Base-by-base conservation (phyloP, 2,888 invertebrate genomes). In the Agonopterix arenella region DNA sequence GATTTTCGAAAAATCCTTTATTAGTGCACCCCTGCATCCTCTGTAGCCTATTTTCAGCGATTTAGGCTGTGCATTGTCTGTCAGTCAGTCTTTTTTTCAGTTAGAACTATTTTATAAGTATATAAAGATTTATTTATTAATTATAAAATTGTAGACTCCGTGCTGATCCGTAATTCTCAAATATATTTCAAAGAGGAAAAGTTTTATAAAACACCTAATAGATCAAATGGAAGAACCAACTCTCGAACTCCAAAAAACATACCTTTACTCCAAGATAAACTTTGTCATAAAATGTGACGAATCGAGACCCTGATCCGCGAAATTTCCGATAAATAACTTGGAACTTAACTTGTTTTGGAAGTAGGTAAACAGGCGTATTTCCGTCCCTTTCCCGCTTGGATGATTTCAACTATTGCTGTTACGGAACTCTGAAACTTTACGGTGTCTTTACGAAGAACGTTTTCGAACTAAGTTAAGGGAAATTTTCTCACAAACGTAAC, bases 321-420 rank as follows among this genome's bases (percentile, higher is more conserved):
- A 47, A 41, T 41, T 47, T 41, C 47, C 18, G 13, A 40, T 40
- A 47, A 47, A 28, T 47, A 28, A 11, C 11, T 41, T 10, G 18
- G 13, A 38, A 16, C 46, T 47, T 40, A 47, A 41, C 18, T 47
- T 47, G 47, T 47, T 47, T 47, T 13, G 41, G 8, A 41, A 47
- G 18, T 46, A 40, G 18, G 18, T 10, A 18, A 16, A 16, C 16
- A 44, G 43, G 8, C 43, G 43, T 43, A 42, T 42, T 42, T 42
- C 42, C 42, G 42, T 42, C 42, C 42, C 11, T 11, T 11, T 42
- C 42, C n/a, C 42, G 42, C 42, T n/a, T 16, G 16, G 18, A 28
- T 44, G 18, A 44, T 16, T 16, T 44, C 16, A 44, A 44, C 44
- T 44, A 44, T 44, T 18, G 4, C 44, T 10, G 44, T 18, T 44